These are phyloP conservation scores for Oryzias dopingdopingensis DNA, from an alignment of 2,797 vertebrate species.

Conservation along the genomic window DNA sequence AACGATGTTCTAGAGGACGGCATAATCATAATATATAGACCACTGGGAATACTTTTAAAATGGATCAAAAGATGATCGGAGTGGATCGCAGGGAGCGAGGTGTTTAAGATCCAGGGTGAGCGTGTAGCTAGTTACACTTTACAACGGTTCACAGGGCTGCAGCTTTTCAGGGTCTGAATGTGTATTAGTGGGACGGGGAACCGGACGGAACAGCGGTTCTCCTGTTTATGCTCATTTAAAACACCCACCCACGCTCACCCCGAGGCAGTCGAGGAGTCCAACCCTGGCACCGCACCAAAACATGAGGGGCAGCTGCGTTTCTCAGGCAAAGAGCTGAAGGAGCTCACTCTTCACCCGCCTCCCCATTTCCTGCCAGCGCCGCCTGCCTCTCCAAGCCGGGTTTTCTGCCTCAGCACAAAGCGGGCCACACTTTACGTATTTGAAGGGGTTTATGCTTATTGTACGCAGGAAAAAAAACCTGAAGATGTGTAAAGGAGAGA, in stretches of 20 bases:
- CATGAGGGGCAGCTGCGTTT: constrained; percentile 74
- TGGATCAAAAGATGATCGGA: too few relatives aligned
- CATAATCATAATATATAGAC: background rate
- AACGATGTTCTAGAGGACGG: too few relatives aligned
- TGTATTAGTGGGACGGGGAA: constrained; percentile 50
- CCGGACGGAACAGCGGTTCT: constrained; percentile 56
- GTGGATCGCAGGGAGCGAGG: constrained; percentile 11
- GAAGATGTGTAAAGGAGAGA: constrained; percentile 11
- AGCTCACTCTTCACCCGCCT: constrained; percentile 51
- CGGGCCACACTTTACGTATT: constrained; percentile 40
- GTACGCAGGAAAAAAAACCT: constrained; percentile 29
- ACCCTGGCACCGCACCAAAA: constrained; percentile 64
- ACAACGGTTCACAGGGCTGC: constrained; percentile 27
- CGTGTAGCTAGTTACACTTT: constrained; percentile 31
- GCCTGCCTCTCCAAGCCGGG: constrained; percentile 42
- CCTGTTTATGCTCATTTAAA: constrained; percentile 52
- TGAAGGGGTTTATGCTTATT: background rate
- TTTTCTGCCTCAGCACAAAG: constrained; percentile 45
- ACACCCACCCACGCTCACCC: constrained; percentile 18
- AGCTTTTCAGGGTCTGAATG: constrained; percentile 36
- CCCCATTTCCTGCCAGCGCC: constrained; percentile 54
- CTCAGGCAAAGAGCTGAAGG: constrained; percentile 57
- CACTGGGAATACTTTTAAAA: background rate
- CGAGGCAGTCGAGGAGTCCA: constrained; percentile 52
- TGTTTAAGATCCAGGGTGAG: constrained; percentile 27